Conservation (phyloP, 2,888 invertebrate species). For the Lasioglossum pauxillum region DNA sequence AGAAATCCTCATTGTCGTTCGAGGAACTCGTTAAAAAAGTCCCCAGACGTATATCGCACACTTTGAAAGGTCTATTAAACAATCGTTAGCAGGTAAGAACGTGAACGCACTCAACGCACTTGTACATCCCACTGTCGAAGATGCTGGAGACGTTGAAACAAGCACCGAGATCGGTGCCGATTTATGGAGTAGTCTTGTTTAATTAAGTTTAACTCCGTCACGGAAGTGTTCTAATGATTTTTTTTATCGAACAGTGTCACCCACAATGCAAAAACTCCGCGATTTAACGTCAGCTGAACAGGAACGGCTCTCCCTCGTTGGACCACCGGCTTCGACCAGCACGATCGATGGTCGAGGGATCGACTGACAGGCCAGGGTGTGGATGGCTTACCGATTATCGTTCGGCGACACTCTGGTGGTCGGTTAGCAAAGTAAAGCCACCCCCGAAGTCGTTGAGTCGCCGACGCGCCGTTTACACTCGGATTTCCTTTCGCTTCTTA, state of each 20-base stretch:
- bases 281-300: background rate
- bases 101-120: background rate
- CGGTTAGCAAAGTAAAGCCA: slow-evolving; percentile 36
- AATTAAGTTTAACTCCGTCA: background rate
- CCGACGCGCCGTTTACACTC: slow-evolving; percentile 12
- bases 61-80: background rate
- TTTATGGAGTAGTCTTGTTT: background rate
- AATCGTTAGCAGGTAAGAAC: background rate
- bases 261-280: background rate
- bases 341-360: slow-evolving; percentile 29
- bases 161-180: background rate
- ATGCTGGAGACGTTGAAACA: background rate
- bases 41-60: background rate
- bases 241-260: background rate
- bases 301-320: background rate
- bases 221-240: background rate
- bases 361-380: slow-evolving; percentile 48
- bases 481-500: slow-evolving; percentile 57
- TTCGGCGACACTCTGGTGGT: slow-evolving; percentile 48
- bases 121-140: no score
- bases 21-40: background rate
- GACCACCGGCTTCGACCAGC: slow-evolving; percentile 5
- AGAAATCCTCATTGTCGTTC: background rate
- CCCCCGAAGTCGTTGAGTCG: slow-evolving; percentile 30
- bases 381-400: slow-evolving; percentile 33